Evolutionary conservation across 2,797 vertebrate species (phyloP).

Genomic region (Adelosebastes latens): DNA sequence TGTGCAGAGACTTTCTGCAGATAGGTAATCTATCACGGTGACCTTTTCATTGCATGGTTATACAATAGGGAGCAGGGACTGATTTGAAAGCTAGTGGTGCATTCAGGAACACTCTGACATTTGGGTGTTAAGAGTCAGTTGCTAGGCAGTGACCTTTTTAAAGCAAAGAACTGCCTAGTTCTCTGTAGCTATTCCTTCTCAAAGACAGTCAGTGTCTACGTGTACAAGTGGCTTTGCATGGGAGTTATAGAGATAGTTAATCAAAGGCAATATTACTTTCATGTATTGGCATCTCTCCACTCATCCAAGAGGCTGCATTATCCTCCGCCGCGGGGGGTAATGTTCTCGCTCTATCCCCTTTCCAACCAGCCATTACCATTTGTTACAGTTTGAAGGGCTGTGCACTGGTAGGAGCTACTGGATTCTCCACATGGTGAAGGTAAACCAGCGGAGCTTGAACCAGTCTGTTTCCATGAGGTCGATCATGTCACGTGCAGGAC

Average conservation of each 20-base stretch:
- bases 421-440: neutral
- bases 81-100: conserved; percentile 14
- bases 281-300: neutral
- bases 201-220: neutral
- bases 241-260: neutral
- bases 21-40: neutral
- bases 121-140: neutral
- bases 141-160: neutral
- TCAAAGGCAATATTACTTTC: neutral
- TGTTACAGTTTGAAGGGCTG: neutral
- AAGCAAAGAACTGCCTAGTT: neutral
- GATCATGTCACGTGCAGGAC: neutral
- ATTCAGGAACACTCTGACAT: conserved; percentile 6
- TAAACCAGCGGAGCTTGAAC: neutral
- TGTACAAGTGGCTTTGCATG: neutral
- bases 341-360: neutral
- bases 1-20: neutral
- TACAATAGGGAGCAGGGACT: neutral
- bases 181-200: neutral
- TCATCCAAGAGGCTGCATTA: neutral
- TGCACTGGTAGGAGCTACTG: neutral
- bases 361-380: neutral
- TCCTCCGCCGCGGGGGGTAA: neutral
- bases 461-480: neutral
- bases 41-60: conserved; percentile 16